Evolutionary conservation across 2,797 vertebrate genomes (phyloP).

Genomic region (Glyptemys insculpta): DNA sequence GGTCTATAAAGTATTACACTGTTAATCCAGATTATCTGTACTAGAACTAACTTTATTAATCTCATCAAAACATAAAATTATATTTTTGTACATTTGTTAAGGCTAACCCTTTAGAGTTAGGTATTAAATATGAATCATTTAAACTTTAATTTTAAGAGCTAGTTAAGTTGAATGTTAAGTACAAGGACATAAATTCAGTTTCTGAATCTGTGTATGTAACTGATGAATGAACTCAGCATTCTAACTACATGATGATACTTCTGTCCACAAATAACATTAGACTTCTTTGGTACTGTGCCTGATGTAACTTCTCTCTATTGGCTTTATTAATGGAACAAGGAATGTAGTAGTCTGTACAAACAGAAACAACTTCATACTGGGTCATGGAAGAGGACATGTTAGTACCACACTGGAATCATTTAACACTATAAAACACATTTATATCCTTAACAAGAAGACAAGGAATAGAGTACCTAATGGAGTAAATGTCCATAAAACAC

Average conservation of each 20-base stretch:
- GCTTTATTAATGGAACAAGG: background rate
- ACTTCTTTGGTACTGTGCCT: too few species aligned
- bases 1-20: background rate
- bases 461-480: too few species aligned
- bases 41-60: background rate
- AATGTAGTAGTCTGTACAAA: background rate
- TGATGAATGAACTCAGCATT: too few species aligned
- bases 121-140: background rate
- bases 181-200: too few species aligned
- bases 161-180: too few species aligned
- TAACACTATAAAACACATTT: background rate
- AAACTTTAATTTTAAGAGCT: background rate
- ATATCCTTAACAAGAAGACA: too few species aligned
- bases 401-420: background rate
- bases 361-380: background rate
- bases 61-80: background rate
- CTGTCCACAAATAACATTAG: too few species aligned
- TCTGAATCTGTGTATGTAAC: too few species aligned
- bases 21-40: background rate
- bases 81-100: too few species aligned
- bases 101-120: too few species aligned
- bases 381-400: background rate
- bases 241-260: too few species aligned
- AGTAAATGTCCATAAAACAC: too few species aligned
- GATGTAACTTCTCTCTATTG: background rate